These are phyloP conservation scores for Bos indicus DNA, from an alignment of 2,113 vertebrate species.

Conservation along the genomic window DNA sequence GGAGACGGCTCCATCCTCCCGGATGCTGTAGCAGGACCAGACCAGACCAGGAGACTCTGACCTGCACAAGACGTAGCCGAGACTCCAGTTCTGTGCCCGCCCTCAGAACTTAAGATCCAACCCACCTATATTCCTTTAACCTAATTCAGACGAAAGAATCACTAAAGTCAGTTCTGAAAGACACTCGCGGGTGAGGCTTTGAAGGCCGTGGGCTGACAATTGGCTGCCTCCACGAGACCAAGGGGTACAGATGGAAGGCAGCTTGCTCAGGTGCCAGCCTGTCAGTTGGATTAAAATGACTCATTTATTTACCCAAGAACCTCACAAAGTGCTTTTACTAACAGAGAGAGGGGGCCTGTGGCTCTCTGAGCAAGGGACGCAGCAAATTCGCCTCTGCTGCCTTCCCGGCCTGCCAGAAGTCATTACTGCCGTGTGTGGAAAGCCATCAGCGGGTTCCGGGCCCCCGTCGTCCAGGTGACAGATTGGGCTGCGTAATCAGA, in stretches of 20 bases:
- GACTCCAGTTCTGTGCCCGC: slow-evolving; percentile 1
- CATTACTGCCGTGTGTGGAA: slow-evolving; percentile 97
- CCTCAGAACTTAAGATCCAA: neutral
- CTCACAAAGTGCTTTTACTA: slow-evolving; percentile 96
- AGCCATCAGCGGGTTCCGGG: slow-evolving; percentile 95
- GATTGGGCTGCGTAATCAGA: slow-evolving; percentile 96
- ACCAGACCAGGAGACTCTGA: neutral
- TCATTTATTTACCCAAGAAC: slow-evolving; percentile 99
- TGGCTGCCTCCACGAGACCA: slow-evolving; percentile 81
- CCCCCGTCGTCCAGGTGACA: slow-evolving; percentile 95
- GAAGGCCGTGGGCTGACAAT: slow-evolving; percentile 80
- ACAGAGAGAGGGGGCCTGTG: slow-evolving; percentile 85
- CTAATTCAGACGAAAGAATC: slow-evolving; percentile 78
- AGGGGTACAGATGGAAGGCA: slow-evolving; percentile 99
- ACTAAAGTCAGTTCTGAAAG: slow-evolving; percentile 83
- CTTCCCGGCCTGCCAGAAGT: slow-evolving; percentile 95
- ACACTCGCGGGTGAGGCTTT: slow-evolving; percentile 77
- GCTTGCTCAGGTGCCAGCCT: slow-evolving; percentile 98
- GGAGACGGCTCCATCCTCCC: neutral
- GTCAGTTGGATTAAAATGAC: slow-evolving; percentile 99
- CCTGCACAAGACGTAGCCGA: neutral
- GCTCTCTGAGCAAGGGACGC: slow-evolving; percentile 80
- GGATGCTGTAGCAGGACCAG: rapidly evolving
- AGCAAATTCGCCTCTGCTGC: slow-evolving; percentile 78
- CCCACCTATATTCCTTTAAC: slow-evolving; percentile 31